Evolutionary conservation across 2,113 vertebrate species (phyloP).

Genomic region (Boulengerochromis microlepis): DNA sequence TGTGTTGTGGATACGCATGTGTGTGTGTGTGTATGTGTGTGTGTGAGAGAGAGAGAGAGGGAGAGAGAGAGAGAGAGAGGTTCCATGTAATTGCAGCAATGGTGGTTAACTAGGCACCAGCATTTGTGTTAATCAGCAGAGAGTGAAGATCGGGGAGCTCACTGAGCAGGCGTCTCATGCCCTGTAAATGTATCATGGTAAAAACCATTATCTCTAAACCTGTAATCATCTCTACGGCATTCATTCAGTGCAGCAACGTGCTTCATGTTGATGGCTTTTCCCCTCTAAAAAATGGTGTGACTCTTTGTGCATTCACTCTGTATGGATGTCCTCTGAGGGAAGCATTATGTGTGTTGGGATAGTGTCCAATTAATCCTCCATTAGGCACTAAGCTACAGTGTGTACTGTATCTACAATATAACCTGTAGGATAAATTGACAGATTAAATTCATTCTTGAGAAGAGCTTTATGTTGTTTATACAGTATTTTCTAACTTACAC

Average conservation of each 20-base stretch:
- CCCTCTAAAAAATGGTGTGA: background rate
- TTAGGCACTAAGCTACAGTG: background rate
- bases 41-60: background rate
- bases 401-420: background rate
- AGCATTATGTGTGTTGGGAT: background rate
- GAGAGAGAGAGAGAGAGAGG: background rate
- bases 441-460: background rate
- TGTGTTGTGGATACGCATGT: background rate
- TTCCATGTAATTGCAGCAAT: constrained; percentile 48
- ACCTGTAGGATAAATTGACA: background rate
- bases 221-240: constrained; percentile 27
- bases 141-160: constrained; percentile 37
- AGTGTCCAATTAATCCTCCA: background rate
- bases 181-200: constrained; percentile 29
- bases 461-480: background rate
- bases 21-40: background rate
- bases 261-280: background rate
- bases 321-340: background rate
- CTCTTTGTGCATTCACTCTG: background rate
- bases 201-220: constrained; percentile 40
- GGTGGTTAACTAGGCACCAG: constrained; percentile 47
- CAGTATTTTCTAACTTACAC: background rate
- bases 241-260: background rate
- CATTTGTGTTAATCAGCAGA: constrained; percentile 53
- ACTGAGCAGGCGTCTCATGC: constrained; percentile 22